phyloP scores from a whole-genome alignment of 2,797 vertebrate genomes.

The Gouania willdenowi region DNA sequence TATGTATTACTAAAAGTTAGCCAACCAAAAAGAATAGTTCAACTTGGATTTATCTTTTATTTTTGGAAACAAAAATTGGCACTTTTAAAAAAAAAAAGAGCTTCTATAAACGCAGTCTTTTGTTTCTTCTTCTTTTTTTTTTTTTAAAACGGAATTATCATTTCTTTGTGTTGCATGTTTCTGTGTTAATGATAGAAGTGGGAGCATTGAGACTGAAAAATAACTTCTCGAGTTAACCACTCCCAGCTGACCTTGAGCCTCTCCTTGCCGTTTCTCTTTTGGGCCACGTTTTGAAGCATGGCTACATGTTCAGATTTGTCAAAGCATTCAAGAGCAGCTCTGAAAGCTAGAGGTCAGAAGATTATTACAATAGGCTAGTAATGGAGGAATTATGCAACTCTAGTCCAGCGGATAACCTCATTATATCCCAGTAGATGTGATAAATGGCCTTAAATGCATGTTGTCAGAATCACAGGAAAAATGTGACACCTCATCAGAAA shows the following conservation, averaged over 20 bases:
- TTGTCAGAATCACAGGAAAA: conserved; percentile 70
- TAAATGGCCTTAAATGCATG: conserved; percentile 66
- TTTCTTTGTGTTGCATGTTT: neutral
- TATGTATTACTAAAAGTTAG: too few relatives aligned
- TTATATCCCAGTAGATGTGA: conserved; percentile 61
- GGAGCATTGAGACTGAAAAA: neutral
- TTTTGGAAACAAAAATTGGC: too few relatives aligned
- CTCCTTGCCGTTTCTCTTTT: conserved; percentile 33
- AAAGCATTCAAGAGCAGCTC: conserved; percentile 63
- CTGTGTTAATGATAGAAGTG: conserved; percentile 15
- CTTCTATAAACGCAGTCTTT: neutral
- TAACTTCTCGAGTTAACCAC: neutral
- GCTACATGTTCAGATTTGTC: conserved; percentile 59
- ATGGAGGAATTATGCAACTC: conserved; percentile 77
- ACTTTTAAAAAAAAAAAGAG: neutral
- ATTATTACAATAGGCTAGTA: conserved; percentile 74
- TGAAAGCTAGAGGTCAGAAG: conserved; percentile 76
- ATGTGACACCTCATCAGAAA: conserved; percentile 68
- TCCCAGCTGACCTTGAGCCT: conserved; percentile 48
- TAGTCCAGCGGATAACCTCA: conserved; percentile 66
- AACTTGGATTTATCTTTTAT: too few relatives aligned
- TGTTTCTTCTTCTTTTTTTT: neutral
- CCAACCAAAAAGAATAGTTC: too few relatives aligned
- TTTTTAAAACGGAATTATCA: too few relatives aligned
- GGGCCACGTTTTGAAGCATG: conserved; percentile 17